phyloP scores from a whole-genome alignment of 2,888 invertebrate species.

The Caenorhabditis sp. region DNA sequence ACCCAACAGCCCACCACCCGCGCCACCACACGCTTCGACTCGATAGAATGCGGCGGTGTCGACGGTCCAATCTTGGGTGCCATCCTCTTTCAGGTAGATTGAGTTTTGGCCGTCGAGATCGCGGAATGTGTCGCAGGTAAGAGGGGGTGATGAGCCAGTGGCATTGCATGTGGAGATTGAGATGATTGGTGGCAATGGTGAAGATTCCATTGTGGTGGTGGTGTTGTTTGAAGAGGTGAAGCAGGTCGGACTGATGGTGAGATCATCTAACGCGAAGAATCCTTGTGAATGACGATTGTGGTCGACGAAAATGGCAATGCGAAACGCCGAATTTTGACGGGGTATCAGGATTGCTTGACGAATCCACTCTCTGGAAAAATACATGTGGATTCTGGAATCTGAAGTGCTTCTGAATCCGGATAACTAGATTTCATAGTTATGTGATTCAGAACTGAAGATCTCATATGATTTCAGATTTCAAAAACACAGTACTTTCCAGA shows the following conservation, averaged over 20 bases:
- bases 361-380: conserved; percentile 16
- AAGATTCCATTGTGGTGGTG: not conserved
- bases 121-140: conserved; percentile 14
- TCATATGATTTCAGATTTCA: too few relatives aligned
- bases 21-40: conserved; percentile 35
- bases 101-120: conserved; percentile 30
- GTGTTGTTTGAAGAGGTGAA: conserved; percentile 3
- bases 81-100: conserved; percentile 31
- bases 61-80: conserved; percentile 37
- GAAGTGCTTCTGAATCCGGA: too few relatives aligned
- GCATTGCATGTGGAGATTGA: conserved; percentile 15
- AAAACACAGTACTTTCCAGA: too few relatives aligned
- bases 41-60: conserved; percentile 23
- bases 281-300: conserved; percentile 3
- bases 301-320: conserved; percentile 27
- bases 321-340: conserved; percentile 21
- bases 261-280: conserved; percentile 29
- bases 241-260: conserved; percentile 31
- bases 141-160: conserved; percentile 15
- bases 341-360: conserved; percentile 12
- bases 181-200: conserved; percentile 10
- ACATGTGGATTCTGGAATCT: too few relatives aligned
- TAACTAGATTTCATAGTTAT: too few relatives aligned
- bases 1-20: conserved; percentile 22
- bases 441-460: too few relatives aligned